A percentile compares a stretch with the other conserved stretches of the same genome.
phyloP scores from a whole-genome alignment of 2,888 invertebrate genomes.

The Sycophila texana region DNA sequence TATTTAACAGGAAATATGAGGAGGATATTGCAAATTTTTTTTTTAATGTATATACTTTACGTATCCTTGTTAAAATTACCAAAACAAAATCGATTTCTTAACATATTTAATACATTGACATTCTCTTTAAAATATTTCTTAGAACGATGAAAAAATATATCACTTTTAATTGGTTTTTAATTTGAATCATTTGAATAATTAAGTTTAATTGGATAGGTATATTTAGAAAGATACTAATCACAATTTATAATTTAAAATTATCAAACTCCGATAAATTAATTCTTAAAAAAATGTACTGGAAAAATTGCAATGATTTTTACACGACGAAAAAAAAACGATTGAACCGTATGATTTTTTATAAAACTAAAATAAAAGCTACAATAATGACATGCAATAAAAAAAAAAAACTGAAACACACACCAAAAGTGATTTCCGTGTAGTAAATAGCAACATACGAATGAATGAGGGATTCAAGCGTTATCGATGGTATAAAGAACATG shows the following conservation, averaged over 20 bases:
- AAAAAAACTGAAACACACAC: slow-evolving; percentile 30
- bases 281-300: background rate
- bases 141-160: too few relatives aligned
- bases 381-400: slow-evolving; percentile 15
- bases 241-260: background rate
- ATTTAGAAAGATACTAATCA: too few relatives aligned
- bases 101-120: too few relatives aligned
- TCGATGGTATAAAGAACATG: slow-evolving; percentile 5
- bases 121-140: too few relatives aligned
- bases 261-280: background rate
- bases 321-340: background rate
- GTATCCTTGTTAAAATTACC: too few relatives aligned
- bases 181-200: too few relatives aligned
- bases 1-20: background rate
- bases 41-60: too few relatives aligned
- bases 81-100: background rate
- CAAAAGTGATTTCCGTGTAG: slow-evolving; percentile 43
- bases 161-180: too few relatives aligned
- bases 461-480: background rate
- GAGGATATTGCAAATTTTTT: too few relatives aligned
- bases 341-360: background rate
- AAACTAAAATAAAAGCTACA: too few relatives aligned
- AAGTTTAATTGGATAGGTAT: too few relatives aligned
- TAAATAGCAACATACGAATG: background rate
- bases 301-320: slow-evolving; percentile 11